phyloP scores from a whole-genome alignment of 2,113 vertebrate species.

The Colius striatus region DNA sequence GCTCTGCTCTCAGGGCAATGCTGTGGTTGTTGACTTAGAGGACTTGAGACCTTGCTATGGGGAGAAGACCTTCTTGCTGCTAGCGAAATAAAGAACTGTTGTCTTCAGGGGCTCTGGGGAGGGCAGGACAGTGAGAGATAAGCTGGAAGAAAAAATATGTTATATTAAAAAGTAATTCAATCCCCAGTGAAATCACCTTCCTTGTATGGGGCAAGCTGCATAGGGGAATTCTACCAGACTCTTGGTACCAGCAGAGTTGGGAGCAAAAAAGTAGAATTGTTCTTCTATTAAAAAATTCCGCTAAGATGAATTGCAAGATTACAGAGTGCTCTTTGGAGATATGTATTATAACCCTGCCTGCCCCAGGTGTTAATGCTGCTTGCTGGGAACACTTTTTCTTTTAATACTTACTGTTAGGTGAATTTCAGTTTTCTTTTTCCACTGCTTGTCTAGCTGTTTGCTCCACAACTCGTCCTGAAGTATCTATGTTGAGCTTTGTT shows the following conservation, averaged over 20 bases:
- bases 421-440: not conserved
- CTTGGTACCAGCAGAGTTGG: not conserved
- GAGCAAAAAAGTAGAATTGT: not conserved
- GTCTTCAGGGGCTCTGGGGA: not conserved
- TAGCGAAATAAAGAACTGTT: not conserved
- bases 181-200: not conserved
- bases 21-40: not conserved
- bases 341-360: fast-evolving
- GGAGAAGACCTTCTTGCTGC: not conserved
- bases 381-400: not conserved
- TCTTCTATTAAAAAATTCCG: not conserved
- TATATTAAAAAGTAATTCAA: not conserved
- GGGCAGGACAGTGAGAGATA: not conserved
- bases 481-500: not conserved
- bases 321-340: not conserved
- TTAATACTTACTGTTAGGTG: not conserved
- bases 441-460: not conserved
- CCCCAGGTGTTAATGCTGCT: not conserved
- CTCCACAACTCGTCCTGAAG: not conserved
- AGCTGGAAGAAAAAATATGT: not conserved
- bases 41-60: not conserved
- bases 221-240: not conserved
- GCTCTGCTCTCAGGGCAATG: not conserved
- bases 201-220: not conserved
- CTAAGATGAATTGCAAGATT: not conserved